Percentiles rank a stretch among this genome's conserved stretches.
These are phyloP conservation scores for Seriola quinqueradiata DNA, from an alignment of 2,113 vertebrate genomes.

Conservation along the genomic window DNA sequence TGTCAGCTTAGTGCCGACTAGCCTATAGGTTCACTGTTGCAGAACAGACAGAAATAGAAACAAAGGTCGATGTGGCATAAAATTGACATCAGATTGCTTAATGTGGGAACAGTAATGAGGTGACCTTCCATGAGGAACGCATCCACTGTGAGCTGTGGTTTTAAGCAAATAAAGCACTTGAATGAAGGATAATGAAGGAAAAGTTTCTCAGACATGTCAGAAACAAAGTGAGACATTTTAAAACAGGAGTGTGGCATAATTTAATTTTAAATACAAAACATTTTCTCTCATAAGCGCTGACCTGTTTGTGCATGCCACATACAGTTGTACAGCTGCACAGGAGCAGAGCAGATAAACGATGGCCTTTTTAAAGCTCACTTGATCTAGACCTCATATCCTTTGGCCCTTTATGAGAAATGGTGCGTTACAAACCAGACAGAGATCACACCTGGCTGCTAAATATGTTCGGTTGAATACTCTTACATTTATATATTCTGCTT, in stretches of 20 bases:
- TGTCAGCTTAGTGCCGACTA: conserved; percentile 59
- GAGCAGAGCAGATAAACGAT: conserved; percentile 52
- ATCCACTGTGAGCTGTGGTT: conserved; percentile 24
- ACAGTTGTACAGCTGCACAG: conserved; percentile 65
- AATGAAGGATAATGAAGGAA: neutral
- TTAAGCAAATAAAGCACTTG: conserved; percentile 17
- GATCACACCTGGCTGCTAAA: conserved; percentile 64
- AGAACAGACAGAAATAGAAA: conserved; percentile 72
- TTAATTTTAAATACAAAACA: conserved; percentile 20
- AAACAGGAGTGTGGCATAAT: neutral
- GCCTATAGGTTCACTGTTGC: conserved; percentile 52
- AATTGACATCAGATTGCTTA: conserved; percentile 73
- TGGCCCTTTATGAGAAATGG: conserved; percentile 59
- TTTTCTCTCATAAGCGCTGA: conserved; percentile 54
- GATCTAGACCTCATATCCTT: conserved; percentile 43
- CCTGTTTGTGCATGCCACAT: conserved; percentile 55
- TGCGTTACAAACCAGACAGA: conserved; percentile 62
- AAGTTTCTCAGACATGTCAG: neutral
- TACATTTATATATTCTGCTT: neutral
- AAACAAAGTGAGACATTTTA: neutral
- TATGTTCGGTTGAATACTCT: conserved; percentile 17
- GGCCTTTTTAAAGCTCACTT: conserved; percentile 53
- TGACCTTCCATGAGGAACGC: conserved; percentile 57
- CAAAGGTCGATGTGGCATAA: conserved; percentile 75
- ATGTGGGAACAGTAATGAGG: conserved; percentile 70